Percentiles rank a stretch among this genome's conserved stretches.
These are phyloP conservation scores for Emesis castigata DNA, from an alignment of 2,888 invertebrate species.

Conservation along the genomic window DNA sequence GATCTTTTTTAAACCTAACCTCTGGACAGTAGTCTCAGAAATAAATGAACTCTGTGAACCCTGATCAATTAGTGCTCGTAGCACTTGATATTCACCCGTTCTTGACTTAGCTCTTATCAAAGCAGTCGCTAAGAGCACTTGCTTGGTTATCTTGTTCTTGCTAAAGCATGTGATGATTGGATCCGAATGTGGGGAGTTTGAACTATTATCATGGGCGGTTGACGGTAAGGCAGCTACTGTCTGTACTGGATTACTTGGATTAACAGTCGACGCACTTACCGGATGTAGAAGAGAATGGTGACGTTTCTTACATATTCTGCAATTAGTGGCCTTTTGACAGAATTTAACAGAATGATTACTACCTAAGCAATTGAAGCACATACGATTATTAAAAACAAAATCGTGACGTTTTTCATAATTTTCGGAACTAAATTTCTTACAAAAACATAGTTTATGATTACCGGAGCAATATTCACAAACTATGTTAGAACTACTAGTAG, in stretches of 20 bases:
- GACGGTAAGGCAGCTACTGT: neutral
- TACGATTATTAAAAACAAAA: neutral
- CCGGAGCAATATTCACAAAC: neutral
- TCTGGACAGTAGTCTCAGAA: neutral
- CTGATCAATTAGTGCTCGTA: neutral
- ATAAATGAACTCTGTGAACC: neutral
- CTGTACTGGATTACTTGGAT: neutral
- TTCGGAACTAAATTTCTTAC: neutral
- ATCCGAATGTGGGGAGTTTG: neutral
- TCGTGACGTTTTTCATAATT: neutral
- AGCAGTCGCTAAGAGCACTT: neutral
- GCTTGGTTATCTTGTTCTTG: neutral
- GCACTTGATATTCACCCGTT: neutral
- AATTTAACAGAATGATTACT: neutral
- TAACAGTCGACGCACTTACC: neutral
- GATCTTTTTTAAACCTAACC: neutral
- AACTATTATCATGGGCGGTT: neutral
- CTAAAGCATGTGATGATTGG: slow-evolving; percentile 1
- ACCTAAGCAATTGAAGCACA: neutral
- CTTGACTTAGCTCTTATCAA: too few species aligned
- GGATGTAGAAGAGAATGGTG: neutral
- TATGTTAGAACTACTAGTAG: neutral
- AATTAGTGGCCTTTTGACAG: neutral
- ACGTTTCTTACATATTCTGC: neutral
- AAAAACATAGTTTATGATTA: neutral